phyloP scores from a whole-genome alignment of 2,113 vertebrate genomes.

The Laticauda colubrina region DNA sequence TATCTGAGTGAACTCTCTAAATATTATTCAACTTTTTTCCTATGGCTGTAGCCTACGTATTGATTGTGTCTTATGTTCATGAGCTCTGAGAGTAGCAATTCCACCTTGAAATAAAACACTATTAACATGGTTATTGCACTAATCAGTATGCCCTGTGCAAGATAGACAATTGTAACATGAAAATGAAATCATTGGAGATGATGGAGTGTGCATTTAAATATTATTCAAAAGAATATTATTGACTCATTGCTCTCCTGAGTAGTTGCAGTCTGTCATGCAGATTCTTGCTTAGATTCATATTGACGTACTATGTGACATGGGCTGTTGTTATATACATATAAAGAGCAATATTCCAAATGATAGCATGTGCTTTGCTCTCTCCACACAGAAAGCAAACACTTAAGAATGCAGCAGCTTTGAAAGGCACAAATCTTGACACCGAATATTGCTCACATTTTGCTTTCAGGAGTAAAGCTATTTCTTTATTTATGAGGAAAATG shows the following conservation, averaged over 20 bases:
- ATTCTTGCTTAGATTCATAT: conserved; percentile 45
- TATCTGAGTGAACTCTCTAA: neutral
- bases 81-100: neutral
- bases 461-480: neutral
- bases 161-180: conserved; percentile 13
- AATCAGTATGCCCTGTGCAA: neutral
- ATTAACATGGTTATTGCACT: neutral
- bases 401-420: conserved; percentile 31
- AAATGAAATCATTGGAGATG: conserved; percentile 27
- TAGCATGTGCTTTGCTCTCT: neutral
- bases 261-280: conserved; percentile 7
- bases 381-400: conserved; percentile 13
- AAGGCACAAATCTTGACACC: neutral
- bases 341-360: conserved; percentile 10
- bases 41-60: neutral
- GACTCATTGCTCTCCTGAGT: conserved; percentile 32
- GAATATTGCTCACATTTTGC: neutral
- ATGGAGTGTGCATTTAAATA: conserved; percentile 23
- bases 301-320: neutral
- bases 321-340: conserved; percentile 3
- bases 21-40: neutral
- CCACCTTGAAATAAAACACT: conserved; percentile 12
- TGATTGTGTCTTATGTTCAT: conserved; percentile 1
- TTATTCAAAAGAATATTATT: conserved; percentile 36
- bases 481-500: conserved; percentile 14